Percentiles rank a stretch among this genome's conserved stretches.
These are phyloP conservation scores for Dryadula phaetusa DNA, from an alignment of 2,888 invertebrate genomes.

Conservation along the genomic window DNA sequence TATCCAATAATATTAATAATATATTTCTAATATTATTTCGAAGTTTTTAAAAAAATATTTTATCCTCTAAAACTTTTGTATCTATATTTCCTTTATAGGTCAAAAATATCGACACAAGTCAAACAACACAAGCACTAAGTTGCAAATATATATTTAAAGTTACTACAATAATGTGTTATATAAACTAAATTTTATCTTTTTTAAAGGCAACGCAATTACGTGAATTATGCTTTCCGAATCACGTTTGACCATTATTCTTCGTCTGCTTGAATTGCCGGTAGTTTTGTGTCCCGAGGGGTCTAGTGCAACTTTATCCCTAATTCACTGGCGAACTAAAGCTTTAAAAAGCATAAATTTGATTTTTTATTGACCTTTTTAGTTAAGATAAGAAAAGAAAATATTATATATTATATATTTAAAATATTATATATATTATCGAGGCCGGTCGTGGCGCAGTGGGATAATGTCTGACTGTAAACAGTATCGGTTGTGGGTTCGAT, in stretches of 20 bases:
- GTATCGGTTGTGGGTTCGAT: too few species aligned
- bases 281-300: constrained; percentile 23
- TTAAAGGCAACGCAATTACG: neutral
- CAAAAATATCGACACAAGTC: too few species aligned
- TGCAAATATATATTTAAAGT: too few species aligned
- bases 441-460: too few species aligned
- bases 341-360: constrained; percentile 25
- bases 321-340: constrained; percentile 27
- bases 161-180: neutral
- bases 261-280: constrained; percentile 27
- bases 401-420: neutral
- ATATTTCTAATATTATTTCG: too few species aligned
- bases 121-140: too few species aligned
- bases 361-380: constrained; percentile 5
- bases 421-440: too few species aligned
- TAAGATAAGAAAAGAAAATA: neutral
- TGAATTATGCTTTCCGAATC: constrained; percentile 18
- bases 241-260: constrained; percentile 27
- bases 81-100: too few species aligned
- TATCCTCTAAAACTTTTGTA: too few species aligned
- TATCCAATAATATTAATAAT: too few species aligned
- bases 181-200: neutral
- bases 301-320: constrained; percentile 28
- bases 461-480: too few species aligned
- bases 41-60: too few species aligned